Evolutionary conservation across 2,888 invertebrate genomes (phyloP).

Genomic region (Camptogramma bilineatum): DNA sequence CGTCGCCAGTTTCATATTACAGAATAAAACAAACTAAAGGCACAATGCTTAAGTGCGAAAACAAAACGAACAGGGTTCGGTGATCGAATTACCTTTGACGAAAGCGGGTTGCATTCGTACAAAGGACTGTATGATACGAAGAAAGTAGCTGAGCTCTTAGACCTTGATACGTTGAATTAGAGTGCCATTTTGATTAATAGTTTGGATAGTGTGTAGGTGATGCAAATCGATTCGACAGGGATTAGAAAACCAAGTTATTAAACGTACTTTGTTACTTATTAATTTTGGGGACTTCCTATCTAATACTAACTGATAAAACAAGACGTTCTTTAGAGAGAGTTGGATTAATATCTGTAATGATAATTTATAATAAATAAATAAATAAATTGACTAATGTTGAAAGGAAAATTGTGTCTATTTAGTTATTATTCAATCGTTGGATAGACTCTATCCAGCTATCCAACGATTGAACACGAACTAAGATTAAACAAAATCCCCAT

Average conservation of each 20-base stretch:
- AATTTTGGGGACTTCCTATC: background rate
- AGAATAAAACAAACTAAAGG: slow-evolving; percentile 77
- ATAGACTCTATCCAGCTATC: too few species aligned
- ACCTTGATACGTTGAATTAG: slow-evolving; percentile 45
- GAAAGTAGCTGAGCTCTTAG: slow-evolving; percentile 47
- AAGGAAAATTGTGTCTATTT: too few species aligned
- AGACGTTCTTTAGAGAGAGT: background rate
- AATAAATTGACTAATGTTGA: too few species aligned
- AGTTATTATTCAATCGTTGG: too few species aligned
- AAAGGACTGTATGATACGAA: slow-evolving; percentile 60
- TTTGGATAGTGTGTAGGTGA: background rate
- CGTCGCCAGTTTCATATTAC: slow-evolving; percentile 75
- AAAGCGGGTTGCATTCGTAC: slow-evolving; percentile 75
- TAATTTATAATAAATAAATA: too few species aligned
- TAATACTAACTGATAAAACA: background rate
- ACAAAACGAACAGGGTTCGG: slow-evolving; percentile 77
- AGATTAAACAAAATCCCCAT: too few species aligned
- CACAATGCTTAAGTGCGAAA: slow-evolving; percentile 80
- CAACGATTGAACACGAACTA: too few species aligned
- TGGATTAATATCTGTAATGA: too few species aligned
- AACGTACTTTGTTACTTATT: slow-evolving; percentile 5
- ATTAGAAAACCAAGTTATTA: background rate
- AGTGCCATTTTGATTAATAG: slow-evolving; percentile 26
- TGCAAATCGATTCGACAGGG: slow-evolving; percentile 4
- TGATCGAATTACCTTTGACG: slow-evolving; percentile 82